A percentile compares a stretch with the other conserved stretches of the same genome.
Evolutionary conservation across 2,113 vertebrate genomes (phyloP).

Genomic region (Protomyctophum bolini): DNA sequence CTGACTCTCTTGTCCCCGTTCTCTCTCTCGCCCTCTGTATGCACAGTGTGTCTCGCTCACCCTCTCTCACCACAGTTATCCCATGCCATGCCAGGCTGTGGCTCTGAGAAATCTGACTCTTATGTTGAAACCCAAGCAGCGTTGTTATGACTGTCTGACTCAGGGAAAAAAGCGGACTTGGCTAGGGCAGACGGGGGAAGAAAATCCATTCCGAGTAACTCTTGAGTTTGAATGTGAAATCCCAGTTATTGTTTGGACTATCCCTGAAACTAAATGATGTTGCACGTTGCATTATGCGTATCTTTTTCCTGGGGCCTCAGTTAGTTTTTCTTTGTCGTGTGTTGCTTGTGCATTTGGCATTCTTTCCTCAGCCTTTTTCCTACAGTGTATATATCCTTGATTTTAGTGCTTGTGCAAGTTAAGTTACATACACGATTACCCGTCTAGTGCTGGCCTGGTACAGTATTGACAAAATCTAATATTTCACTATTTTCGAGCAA

Average conservation of each 20-base stretch:
- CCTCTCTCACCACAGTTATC: constrained; percentile 48
- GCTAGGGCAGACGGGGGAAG: constrained; percentile 13
- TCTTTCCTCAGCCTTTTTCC: constrained; percentile 3
- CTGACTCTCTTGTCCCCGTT: constrained; percentile 13
- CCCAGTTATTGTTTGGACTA: constrained; percentile 12
- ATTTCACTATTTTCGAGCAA: too few species aligned
- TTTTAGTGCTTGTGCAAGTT: neutral
- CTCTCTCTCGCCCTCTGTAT: neutral
- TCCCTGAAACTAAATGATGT: constrained; percentile 16
- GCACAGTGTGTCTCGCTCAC: neutral
- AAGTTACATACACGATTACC: too few species aligned
- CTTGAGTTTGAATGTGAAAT: constrained; percentile 4
- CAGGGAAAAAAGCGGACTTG: constrained; percentile 28
- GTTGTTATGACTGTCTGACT: constrained; percentile 57
- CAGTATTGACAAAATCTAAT: too few species aligned
- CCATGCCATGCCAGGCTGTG: constrained; percentile 43
- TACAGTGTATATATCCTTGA: constrained; percentile 4
- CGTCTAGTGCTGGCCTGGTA: too few species aligned
- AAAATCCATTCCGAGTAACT: neutral
- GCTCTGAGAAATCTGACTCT: constrained; percentile 51
- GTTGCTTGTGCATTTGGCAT: constrained; percentile 10
- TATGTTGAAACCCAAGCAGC: constrained; percentile 61
- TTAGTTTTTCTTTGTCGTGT: constrained; percentile 8
- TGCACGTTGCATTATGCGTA: neutral
- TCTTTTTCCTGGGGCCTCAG: neutral